A percentile compares a stretch with the other conserved stretches of the same genome.
Conservation (phyloP, 2,888 invertebrate species). For the Drosophila borborema region DNA sequence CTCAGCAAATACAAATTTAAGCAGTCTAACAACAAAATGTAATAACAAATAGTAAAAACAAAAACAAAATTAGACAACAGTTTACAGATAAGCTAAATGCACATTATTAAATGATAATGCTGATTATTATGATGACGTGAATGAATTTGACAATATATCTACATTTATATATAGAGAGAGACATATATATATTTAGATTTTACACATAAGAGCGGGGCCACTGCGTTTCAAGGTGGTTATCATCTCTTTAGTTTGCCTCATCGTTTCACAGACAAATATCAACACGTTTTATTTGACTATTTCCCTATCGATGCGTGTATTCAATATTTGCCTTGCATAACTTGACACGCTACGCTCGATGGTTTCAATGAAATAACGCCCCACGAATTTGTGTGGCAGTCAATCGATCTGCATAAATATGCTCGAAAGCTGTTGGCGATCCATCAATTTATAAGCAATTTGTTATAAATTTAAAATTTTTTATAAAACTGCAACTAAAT, state of each 20-base stretch:
- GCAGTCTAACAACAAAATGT: conserved; percentile 39
- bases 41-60: conserved; percentile 7
- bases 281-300: conserved; percentile 10
- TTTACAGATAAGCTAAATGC: conserved; percentile 71
- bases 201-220: neutral
- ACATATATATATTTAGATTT: neutral
- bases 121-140: conserved; percentile 46
- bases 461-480: neutral
- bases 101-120: conserved; percentile 64
- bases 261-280: conserved; percentile 54
- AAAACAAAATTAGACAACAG: conserved; percentile 38
- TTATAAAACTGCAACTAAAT: neutral
- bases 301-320: neutral
- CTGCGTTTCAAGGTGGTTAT: conserved; percentile 26
- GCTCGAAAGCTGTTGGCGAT: neutral
- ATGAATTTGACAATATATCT: conserved; percentile 23
- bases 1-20: conserved; percentile 67
- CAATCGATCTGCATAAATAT: conserved; percentile 14
- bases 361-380: conserved; percentile 13
- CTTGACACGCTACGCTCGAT: neutral
- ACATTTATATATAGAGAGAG: neutral
- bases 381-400: neutral
- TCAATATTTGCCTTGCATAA: neutral
- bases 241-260: conserved; percentile 25
- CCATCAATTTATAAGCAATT: conserved; percentile 15